phyloP scores from a whole-genome alignment of 1,140 invertebrate genomes.

The Popillia japonica region DNA sequence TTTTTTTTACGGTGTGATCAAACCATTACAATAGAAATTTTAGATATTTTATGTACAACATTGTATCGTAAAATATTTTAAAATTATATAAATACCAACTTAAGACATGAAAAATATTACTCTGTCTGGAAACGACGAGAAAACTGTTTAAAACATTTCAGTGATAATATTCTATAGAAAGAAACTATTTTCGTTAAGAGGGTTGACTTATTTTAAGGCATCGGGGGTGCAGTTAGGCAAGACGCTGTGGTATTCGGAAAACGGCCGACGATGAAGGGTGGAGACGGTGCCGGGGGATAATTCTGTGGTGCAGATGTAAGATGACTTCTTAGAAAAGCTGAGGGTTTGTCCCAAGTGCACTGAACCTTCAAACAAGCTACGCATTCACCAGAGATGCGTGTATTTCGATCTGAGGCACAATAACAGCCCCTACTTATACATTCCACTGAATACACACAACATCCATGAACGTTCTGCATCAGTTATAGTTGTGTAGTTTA shows the following conservation, averaged over 20 bases:
- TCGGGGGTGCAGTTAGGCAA: constrained; percentile 27
- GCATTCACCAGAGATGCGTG: constrained; percentile 40
- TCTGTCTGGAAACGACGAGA: background rate
- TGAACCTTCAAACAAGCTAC: constrained; percentile 45
- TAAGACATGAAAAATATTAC: background rate
- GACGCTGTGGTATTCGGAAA: constrained; percentile 43
- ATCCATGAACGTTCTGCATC: constrained; percentile 6
- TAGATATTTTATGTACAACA: no score
- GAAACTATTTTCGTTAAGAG: constrained; percentile 34
- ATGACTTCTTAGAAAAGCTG: constrained; percentile 45
- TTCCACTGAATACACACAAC: constrained; percentile 36
- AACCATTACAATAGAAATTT: no score
- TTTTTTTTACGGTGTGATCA: no score
- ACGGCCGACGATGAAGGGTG: background rate
- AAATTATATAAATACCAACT: no score
- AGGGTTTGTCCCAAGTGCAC: constrained; percentile 44
- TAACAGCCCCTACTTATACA: constrained; percentile 42
- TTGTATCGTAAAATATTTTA: no score
- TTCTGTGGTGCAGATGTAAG: constrained; percentile 43
- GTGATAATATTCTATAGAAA: constrained; percentile 25
- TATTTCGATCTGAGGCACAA: constrained; percentile 41
- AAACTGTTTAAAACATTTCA: constrained; percentile 23
- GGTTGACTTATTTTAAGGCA: constrained; percentile 37
- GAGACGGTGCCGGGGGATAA: constrained; percentile 14
- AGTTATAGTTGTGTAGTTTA: background rate